phyloP scores from a whole-genome alignment of 2,113 vertebrate species.

The Sander vitreus region DNA sequence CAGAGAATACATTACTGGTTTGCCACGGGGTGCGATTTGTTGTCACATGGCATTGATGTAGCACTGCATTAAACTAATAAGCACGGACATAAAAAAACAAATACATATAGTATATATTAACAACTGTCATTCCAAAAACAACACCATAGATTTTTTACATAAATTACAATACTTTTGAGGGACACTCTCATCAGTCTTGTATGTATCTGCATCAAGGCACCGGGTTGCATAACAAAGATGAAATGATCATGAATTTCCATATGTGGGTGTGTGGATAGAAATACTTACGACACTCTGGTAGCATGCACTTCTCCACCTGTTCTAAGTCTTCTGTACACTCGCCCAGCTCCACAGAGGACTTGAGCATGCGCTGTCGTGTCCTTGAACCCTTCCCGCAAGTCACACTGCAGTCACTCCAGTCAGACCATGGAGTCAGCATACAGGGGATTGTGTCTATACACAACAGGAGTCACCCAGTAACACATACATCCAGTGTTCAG shows the following conservation, averaged over 20 bases:
- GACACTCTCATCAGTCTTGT: background rate
- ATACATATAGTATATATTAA: background rate
- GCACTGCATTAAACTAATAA: background rate
- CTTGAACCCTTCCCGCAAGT: slow-evolving; percentile 94
- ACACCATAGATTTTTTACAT: background rate
- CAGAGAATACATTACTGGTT: background rate
- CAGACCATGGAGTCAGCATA: slow-evolving; percentile 94
- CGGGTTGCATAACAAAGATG: slow-evolving; percentile 4
- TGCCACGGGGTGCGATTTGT: slow-evolving; percentile 1
- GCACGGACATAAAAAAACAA: background rate
- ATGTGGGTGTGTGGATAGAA: slow-evolving; percentile 2
- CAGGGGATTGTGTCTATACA: slow-evolving; percentile 95
- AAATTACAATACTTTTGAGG: background rate
- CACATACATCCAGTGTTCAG: background rate
- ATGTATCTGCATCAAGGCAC: background rate
- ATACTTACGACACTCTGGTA: slow-evolving; percentile 97
- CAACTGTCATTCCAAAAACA: background rate
- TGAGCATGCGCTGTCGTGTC: slow-evolving; percentile 92
- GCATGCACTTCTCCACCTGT: slow-evolving; percentile 98
- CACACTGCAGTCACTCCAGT: slow-evolving; percentile 99
- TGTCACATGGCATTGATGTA: slow-evolving; percentile 2
- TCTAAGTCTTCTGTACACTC: slow-evolving; percentile 97
- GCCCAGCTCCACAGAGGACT: slow-evolving; percentile 95
- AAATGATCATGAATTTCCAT: slow-evolving; percentile 23
- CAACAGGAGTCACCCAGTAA: slow-evolving; percentile 21